Evolutionary conservation across 1,140 invertebrate genomes (phyloP).

Genomic region (Armadillidium nasatum): DNA sequence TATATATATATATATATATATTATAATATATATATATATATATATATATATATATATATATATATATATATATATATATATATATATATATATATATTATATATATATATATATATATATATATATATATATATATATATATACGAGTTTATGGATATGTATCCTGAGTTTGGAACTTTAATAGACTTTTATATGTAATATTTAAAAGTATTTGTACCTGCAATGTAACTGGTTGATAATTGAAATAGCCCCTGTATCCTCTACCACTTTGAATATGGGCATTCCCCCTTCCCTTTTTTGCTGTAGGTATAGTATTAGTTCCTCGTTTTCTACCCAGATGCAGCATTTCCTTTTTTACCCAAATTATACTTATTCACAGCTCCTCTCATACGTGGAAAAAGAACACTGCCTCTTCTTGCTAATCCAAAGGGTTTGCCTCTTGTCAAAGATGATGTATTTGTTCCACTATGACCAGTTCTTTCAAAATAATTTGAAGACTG

Average conservation of each 20-base stretch:
- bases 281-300: not conserved
- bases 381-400: constrained; percentile 35
- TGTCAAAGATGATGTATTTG: constrained; percentile 20
- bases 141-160: too few relatives aligned
- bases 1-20: too few relatives aligned
- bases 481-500: not conserved
- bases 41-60: too few relatives aligned
- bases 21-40: too few relatives aligned
- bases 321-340: not conserved
- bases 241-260: constrained; percentile 42
- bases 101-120: too few relatives aligned
- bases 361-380: constrained; percentile 16
- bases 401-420: constrained; percentile 33
- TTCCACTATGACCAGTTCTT: not conserved
- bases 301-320: not conserved
- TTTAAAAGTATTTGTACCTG: too few relatives aligned
- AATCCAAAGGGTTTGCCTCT: constrained; percentile 37
- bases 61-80: too few relatives aligned
- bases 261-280: constrained; percentile 17
- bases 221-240: constrained; percentile 35
- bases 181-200: too few relatives aligned
- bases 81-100: too few relatives aligned
- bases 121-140: too few relatives aligned
- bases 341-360: not conserved
- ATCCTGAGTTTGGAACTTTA: too few relatives aligned